phyloP scores from a whole-genome alignment of 2,113 vertebrate species.

The Brachyhypopomus gauderio region DNA sequence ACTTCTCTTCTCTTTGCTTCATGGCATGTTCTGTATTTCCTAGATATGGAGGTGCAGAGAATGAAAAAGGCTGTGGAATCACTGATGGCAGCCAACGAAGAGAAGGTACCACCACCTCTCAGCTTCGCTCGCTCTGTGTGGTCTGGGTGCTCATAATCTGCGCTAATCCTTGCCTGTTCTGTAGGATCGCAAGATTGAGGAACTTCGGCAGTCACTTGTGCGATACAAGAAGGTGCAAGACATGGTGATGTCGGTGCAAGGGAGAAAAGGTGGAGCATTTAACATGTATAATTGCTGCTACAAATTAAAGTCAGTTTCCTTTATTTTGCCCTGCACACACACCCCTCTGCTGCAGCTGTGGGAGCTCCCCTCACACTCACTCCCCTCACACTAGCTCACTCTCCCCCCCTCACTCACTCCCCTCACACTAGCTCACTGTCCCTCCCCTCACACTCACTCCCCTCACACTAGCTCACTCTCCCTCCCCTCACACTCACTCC shows the following conservation, averaged over 20 bases:
- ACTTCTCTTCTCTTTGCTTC: background rate
- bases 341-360: background rate
- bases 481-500: background rate
- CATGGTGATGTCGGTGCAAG: conserved; percentile 85
- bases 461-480: background rate
- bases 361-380: background rate
- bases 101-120: conserved; percentile 66
- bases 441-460: background rate
- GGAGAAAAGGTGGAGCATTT: conserved; percentile 81
- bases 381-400: no score
- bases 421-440: no score
- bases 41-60: conserved; percentile 95
- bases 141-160: background rate
- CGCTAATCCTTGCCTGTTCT: background rate
- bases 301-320: background rate
- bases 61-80: conserved; percentile 96
- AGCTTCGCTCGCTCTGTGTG: background rate
- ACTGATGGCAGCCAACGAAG: conserved; percentile 89
- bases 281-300: background rate
- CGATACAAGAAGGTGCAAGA: conserved; percentile 96
- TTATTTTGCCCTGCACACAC: background rate
- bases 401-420: background rate
- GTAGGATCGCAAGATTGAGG: conserved; percentile 96
- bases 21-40: conserved; percentile 24
- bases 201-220: conserved; percentile 87